phyloP scores from a whole-genome alignment of 2,888 invertebrate species.

The Parnassius orleans region DNA sequence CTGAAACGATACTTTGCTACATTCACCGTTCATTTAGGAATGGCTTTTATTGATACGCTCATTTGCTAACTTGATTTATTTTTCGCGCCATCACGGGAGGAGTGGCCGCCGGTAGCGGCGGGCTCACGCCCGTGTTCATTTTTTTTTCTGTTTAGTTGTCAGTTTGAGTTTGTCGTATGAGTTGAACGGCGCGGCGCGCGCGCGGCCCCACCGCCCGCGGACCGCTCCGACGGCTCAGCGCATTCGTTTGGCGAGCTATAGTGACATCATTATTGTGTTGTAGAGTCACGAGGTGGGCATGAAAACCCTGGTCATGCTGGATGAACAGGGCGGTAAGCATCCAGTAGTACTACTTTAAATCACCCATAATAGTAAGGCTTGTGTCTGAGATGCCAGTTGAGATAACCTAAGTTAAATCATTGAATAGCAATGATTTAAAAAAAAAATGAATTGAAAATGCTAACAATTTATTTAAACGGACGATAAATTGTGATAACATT shows the following conservation, averaged over 20 bases:
- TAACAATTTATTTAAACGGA: constrained; percentile 72
- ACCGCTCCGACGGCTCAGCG: constrained; percentile 58
- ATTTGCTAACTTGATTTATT: constrained; percentile 71
- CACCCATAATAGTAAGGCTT: constrained; percentile 77
- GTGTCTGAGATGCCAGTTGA: constrained; percentile 75
- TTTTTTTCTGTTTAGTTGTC: constrained; percentile 67
- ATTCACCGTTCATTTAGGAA: constrained; percentile 76
- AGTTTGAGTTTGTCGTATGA: constrained; percentile 65
- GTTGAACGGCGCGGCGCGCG: constrained; percentile 50
- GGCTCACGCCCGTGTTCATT: constrained; percentile 57
- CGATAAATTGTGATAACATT: constrained; percentile 65
- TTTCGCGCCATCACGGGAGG: constrained; percentile 48
- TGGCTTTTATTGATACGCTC: constrained; percentile 74
- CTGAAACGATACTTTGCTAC: constrained; percentile 67
- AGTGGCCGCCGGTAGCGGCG: constrained; percentile 44
- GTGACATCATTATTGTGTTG: constrained; percentile 85
- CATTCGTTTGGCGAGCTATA: constrained; percentile 78
- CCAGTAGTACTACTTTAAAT: constrained; percentile 79
- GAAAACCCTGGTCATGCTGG: constrained; percentile 99
- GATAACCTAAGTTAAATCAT: constrained; percentile 65
- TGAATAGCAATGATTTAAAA: constrained; percentile 65
- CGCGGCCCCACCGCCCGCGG: constrained; percentile 43
- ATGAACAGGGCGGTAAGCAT: constrained; percentile 99
- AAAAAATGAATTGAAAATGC: constrained; percentile 63
- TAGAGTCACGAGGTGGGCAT: constrained; percentile 99